A percentile compares a stretch with the other conserved stretches of the same genome.
Evolutionary conservation across 2,888 invertebrate genomes (phyloP).

Genomic region (Trissoscelio sp.): DNA sequence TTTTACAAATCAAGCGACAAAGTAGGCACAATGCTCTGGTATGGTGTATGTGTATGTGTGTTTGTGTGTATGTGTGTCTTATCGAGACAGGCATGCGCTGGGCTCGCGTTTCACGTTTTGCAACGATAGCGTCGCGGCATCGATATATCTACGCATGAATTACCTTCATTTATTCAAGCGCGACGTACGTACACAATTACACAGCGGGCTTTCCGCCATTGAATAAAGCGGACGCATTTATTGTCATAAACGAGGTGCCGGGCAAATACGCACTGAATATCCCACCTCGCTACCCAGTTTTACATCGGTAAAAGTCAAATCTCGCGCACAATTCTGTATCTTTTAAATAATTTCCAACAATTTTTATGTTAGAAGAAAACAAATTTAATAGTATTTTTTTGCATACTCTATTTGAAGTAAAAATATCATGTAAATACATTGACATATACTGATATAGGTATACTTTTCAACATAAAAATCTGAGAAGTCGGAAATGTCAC

Average conservation of each 20-base stretch:
- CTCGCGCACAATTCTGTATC: too few relatives aligned
- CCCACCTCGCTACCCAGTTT: neutral
- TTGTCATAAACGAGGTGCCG: constrained; percentile 40
- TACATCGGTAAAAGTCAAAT: neutral
- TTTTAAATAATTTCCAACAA: too few relatives aligned
- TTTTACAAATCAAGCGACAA: constrained; percentile 43
- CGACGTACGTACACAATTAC: constrained; percentile 57
- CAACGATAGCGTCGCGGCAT: constrained; percentile 51
- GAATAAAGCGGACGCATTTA: constrained; percentile 59
- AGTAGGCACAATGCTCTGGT: constrained; percentile 20
- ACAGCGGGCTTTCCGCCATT: constrained; percentile 45
- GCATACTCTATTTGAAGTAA: too few relatives aligned
- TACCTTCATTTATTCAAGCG: constrained; percentile 61
- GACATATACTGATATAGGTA: too few relatives aligned
- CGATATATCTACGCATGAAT: constrained; percentile 62
- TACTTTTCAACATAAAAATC: too few relatives aligned
- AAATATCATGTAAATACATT: too few relatives aligned
- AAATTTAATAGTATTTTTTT: too few relatives aligned
- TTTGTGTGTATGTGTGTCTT: constrained; percentile 28
- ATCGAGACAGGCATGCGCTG: constrained; percentile 38
- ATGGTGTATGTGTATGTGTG: too few relatives aligned
- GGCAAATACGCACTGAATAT: constrained; percentile 5
- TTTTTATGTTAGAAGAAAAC: too few relatives aligned
- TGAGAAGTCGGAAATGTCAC: too few relatives aligned
- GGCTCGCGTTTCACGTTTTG: constrained; percentile 52